phyloP scores from a whole-genome alignment of 2,888 invertebrate genomes.

The Callinectes sapidus region DNA sequence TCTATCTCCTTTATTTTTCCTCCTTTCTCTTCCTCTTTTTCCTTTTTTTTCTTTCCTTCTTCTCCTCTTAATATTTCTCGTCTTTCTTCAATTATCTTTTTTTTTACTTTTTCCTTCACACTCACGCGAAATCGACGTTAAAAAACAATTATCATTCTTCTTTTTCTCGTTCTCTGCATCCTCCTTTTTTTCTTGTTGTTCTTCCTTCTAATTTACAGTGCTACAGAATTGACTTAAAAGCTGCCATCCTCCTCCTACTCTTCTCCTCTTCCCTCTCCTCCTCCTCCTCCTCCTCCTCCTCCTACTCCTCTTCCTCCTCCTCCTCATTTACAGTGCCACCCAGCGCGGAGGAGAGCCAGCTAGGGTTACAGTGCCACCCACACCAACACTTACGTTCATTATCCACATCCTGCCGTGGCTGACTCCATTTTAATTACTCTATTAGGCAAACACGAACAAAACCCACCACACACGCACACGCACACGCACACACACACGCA shows the following conservation, averaged over 20 bases:
- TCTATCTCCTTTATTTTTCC: too few species aligned
- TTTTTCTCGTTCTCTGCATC: too few species aligned
- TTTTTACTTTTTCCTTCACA: background rate
- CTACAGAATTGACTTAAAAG: background rate
- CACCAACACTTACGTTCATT: slow-evolving; percentile 17
- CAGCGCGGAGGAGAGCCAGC: slow-evolving; percentile 2
- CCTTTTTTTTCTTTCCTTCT: too few species aligned
- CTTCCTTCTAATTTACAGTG: too few species aligned
- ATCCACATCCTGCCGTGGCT: background rate
- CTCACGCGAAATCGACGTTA: background rate
- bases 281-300: background rate
- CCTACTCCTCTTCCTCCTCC: background rate
- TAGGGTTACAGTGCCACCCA: slow-evolving; percentile 10
- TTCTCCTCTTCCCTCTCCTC: background rate
- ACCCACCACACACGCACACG: background rate
- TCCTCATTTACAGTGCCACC: background rate
- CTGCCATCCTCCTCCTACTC: background rate
- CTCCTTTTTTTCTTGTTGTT: too few species aligned
- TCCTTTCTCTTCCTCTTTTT: too few species aligned
- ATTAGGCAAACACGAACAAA: slow-evolving; percentile 2
- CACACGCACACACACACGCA: background rate
- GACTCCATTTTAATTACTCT: slow-evolving; percentile 19
- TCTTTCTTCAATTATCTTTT: background rate
- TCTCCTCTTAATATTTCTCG: background rate
- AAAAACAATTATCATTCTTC: too few species aligned